phyloP scores from a whole-genome alignment of 2,888 invertebrate genomes.

The Hirtodrosophila histrioides region DNA sequence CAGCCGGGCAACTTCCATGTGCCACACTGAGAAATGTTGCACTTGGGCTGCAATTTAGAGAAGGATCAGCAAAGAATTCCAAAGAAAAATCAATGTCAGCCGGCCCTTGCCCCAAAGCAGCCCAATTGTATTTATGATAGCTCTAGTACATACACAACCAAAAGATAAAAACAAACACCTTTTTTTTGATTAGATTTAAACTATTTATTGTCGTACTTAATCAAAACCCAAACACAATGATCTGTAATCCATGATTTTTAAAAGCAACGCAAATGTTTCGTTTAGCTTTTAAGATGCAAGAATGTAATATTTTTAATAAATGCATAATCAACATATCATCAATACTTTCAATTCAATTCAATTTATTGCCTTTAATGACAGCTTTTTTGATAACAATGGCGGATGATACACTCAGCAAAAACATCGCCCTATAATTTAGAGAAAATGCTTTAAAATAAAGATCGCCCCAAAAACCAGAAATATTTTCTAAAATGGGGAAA shows the following conservation, averaged over 20 bases:
- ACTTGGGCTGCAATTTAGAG: not conserved
- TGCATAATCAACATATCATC: constrained; percentile 34
- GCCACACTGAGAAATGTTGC: constrained; percentile 7
- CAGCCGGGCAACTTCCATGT: constrained; percentile 6
- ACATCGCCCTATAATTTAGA: too few species aligned
- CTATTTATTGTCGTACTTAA: constrained; percentile 37
- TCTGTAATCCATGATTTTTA: constrained; percentile 44
- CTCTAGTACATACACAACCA: too few species aligned
- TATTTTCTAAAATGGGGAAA: too few species aligned
- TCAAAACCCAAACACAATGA: constrained; percentile 21
- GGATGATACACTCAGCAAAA: too few species aligned
- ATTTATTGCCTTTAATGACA: too few species aligned
- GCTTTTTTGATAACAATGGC: too few species aligned
- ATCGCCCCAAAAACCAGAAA: too few species aligned
- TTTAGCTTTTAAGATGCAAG: constrained; percentile 44
- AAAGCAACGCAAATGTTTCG: constrained; percentile 32
- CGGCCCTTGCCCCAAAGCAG: too few species aligned
- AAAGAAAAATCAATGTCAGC: constrained; percentile 4
- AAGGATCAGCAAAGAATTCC: constrained; percentile 3
- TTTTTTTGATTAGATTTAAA: constrained; percentile 48
- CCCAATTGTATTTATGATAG: too few species aligned
- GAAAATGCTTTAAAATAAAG: too few species aligned
- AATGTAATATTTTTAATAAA: constrained; percentile 67
- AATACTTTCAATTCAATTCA: too few species aligned
- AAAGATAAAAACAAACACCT: not conserved